Base-by-base conservation (phyloP, 2,797 vertebrate species). In the Hydrolagus colliei region DNA sequence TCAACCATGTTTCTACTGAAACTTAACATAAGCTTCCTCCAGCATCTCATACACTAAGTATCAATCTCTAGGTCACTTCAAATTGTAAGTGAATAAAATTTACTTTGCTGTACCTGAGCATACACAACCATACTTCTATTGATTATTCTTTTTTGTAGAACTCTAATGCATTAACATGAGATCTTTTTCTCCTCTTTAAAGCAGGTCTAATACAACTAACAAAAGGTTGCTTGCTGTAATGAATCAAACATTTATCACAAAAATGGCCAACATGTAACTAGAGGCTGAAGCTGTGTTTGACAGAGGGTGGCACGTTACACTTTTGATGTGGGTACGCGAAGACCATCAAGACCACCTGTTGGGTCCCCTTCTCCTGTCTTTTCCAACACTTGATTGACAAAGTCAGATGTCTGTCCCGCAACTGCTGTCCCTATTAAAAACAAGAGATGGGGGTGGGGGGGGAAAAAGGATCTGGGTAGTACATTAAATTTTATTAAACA, bases 361-460 rank as follows among this genome's bases (percentile, higher is more conserved):
- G 97, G 94, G 90, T 98, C 96, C 73, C 98, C 98, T 65, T 94
- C 95, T 67, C 97, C 96, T 0, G 98, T 99, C 93, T 95, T 98
- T 93, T 99, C 98, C 93, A 99, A 94, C 90, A 99, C 98, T 89
- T 98, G 97, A 94, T 99, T 99, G 90, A 99, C 98, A 73, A 99
- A 99, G 90, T 99, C 98, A 12, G 98, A 99, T 35, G 98, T 99
- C 93, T 99, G 96, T 85, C 97, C 96, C 71, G 97, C 97, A 86
- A 99, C 98, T 87, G 97, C 96, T 41, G 97, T 92, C 84, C 96
- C 94, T 95, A 91, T 93, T 94, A 94, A 79, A 88, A 80, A 87
- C 86, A 87, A 75, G 86, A 82, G 59, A 85, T 88, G 89, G 85
- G 12, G 10, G 27, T 27, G 27, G 27, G 27, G 27, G 27, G 27